Percentiles rank a stretch among this genome's conserved stretches.
phyloP scores from a whole-genome alignment of 1,140 invertebrate genomes.

The Liolophura sinensis region DNA sequence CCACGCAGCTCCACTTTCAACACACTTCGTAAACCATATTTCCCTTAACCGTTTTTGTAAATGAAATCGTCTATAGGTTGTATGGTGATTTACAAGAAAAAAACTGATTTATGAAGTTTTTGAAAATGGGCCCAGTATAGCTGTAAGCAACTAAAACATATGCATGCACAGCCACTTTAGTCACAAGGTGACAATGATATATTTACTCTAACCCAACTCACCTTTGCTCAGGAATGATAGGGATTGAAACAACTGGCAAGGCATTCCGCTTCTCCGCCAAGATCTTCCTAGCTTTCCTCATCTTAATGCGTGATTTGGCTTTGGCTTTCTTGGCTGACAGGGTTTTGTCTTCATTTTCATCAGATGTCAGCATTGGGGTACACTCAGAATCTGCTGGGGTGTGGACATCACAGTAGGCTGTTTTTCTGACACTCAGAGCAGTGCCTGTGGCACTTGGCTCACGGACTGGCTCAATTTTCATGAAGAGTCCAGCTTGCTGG shows the following conservation, averaged over 20 bases:
- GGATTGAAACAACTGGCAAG: slow-evolving; percentile 89
- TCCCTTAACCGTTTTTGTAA: too few species aligned
- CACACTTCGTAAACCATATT: too few species aligned
- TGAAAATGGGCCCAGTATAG: too few species aligned
- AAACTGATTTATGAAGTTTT: too few species aligned
- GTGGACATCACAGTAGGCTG: slow-evolving; percentile 94
- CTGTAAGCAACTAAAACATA: background rate
- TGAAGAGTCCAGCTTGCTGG: slow-evolving; percentile 90
- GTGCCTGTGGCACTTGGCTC: slow-evolving; percentile 43
- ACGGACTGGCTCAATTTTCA: slow-evolving; percentile 86
- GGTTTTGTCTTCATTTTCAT: slow-evolving; percentile 51
- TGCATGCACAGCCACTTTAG: background rate
- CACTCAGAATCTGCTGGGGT: slow-evolving; percentile 68
- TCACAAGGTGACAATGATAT: background rate
- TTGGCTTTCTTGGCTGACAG: slow-evolving; percentile 60
- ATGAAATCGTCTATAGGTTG: too few species aligned
- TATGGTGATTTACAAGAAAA: background rate
- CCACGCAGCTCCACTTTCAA: too few species aligned
- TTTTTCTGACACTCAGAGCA: slow-evolving; percentile 82
- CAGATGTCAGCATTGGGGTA: slow-evolving; percentile 37
- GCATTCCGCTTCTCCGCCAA: slow-evolving; percentile 84
- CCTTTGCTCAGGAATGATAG: slow-evolving; percentile 87
- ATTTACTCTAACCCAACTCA: slow-evolving; percentile 28
- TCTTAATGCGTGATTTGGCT: slow-evolving; percentile 67
- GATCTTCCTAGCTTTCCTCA: slow-evolving; percentile 78